Percentiles rank a stretch among this genome's conserved stretches.
These are phyloP conservation scores for Campylomormyrus numenius DNA, from an alignment of 2,113 vertebrate genomes.

Conservation along the genomic window DNA sequence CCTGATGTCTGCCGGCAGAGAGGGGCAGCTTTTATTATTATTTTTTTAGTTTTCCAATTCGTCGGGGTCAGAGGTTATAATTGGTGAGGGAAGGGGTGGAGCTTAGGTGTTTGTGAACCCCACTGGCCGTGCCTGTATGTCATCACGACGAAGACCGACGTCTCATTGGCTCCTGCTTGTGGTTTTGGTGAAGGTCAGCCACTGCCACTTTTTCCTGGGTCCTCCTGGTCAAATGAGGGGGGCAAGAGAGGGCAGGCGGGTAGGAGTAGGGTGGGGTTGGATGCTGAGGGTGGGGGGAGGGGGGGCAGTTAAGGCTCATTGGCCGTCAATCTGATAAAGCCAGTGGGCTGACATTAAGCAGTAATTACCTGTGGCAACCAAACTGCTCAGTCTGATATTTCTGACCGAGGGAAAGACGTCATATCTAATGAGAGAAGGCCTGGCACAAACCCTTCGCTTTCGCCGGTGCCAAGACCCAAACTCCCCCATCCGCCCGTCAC, in stretches of 20 bases:
- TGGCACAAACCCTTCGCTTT: constrained; percentile 12
- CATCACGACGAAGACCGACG: background rate
- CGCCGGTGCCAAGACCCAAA: constrained; percentile 16
- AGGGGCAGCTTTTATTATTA: background rate
- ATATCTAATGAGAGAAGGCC: constrained; percentile 34
- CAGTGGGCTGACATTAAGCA: constrained; percentile 42
- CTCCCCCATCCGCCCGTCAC: background rate
- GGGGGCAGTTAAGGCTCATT: constrained; percentile 26
- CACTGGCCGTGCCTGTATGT: background rate
- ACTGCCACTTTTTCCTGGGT: background rate
- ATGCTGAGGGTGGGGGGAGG: background rate
- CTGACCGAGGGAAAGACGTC: constrained; percentile 31
- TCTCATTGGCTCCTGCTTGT: background rate
- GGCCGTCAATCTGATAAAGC: constrained; percentile 49
- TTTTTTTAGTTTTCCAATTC: background rate
- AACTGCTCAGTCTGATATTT: constrained; percentile 29
- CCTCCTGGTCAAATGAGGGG: background rate
- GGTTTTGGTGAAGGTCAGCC: background rate
- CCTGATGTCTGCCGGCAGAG: background rate
- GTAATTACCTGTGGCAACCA: constrained; percentile 47
- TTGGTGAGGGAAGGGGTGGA: background rate
- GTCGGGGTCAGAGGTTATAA: background rate
- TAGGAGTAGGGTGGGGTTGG: background rate
- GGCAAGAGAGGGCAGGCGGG: background rate
- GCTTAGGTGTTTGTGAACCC: background rate